phyloP scores from a whole-genome alignment of 2,797 vertebrate genomes.

The Enteromius anoplus region DNA sequence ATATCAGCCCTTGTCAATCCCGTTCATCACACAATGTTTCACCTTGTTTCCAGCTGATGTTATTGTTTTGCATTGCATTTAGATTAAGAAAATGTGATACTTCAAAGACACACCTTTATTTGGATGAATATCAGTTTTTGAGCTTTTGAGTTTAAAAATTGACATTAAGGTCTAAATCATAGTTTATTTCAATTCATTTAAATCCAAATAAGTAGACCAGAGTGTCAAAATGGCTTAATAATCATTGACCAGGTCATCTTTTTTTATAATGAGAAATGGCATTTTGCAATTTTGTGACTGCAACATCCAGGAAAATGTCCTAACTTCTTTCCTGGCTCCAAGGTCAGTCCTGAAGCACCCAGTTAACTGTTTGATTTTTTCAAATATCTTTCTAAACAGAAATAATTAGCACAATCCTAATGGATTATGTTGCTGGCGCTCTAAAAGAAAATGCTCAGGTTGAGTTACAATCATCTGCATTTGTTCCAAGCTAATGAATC shows the following conservation, averaged over 20 bases:
- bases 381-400: conserved; percentile 29
- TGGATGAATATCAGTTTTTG: background rate
- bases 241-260: background rate
- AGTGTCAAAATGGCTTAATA: conserved; percentile 1
- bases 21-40: background rate
- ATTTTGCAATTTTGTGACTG: background rate
- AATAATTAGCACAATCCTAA: conserved; percentile 16
- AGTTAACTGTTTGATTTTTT: conserved; percentile 6
- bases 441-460: conserved; percentile 4
- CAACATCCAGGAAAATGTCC: conserved; percentile 13
- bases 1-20: no score
- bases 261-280: background rate
- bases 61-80: background rate
- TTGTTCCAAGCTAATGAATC: conserved; percentile 40
- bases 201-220: background rate
- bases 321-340: background rate
- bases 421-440: conserved; percentile 1
- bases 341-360: conserved; percentile 1
- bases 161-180: background rate
- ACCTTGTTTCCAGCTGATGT: background rate
- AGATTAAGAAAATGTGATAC: background rate
- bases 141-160: background rate
- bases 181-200: background rate
- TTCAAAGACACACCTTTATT: background rate
- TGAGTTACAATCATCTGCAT: conserved; percentile 30